Evolutionary conservation across 2,888 invertebrate species (phyloP), one percentile per base, ranked within the genome.

Genomic region (Molanna angustata): DNA sequence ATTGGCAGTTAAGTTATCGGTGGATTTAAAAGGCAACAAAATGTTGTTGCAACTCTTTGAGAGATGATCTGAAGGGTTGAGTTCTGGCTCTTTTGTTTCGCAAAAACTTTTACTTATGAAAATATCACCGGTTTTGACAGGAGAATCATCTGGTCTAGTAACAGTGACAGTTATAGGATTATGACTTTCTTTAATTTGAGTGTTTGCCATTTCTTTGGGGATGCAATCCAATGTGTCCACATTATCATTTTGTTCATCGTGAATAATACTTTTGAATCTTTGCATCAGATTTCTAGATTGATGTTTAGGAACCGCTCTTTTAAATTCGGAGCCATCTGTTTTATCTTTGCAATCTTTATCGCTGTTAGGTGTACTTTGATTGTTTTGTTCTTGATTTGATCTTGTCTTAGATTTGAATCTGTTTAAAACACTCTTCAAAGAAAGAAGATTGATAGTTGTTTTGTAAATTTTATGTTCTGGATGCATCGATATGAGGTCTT

Each of bases 401-500:
- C 71, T 71, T n/a, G 69, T 70, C 17, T 67, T 70, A 51, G 67
- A 70, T 62, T 75, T 77, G 56, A 82, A 78, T 44, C 79, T 71
- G 62, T 76, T 80, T 4, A 82, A 66, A 21, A 82, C 75, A 61
- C 80, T 82, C 64, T 80, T 78, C 1, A 82, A 69, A 2, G 82
- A 76, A 1, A 74, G 62, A 59, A 76, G 69, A 56, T 74, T 81
- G 42, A 77, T 75, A 0, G 80, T 79, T 40, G 84, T 82, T 57
- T 86, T 80, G 64, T 88, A 88, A 61, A 89, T 88, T 69, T 86
- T 88, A 66, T 90, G 88, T 64, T 89, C 88, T 0, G 90, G 90
- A 64, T 89, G 88, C 57, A 84, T 79, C 2, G 78, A 70, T 59
- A 65, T 67, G 61, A 64, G 64, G 67, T 61, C 72, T 64, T 73